Evolutionary conservation across 2,888 invertebrate genomes (phyloP), one percentile per base, ranked within the genome.

Genomic region (Metellina segmentata): DNA sequence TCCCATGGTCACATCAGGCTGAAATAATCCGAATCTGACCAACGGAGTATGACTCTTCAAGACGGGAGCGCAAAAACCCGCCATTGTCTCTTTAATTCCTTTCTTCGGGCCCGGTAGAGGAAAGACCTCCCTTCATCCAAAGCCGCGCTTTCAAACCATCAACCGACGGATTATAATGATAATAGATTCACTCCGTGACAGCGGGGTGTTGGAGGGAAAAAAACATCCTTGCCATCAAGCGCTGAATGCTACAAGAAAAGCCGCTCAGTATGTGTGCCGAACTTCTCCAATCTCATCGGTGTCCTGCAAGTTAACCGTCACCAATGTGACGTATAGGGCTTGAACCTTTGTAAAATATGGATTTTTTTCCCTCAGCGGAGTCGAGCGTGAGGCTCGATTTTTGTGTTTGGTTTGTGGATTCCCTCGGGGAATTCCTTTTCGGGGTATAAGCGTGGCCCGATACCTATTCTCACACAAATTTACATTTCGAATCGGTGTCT

Each of bases 391-490:
- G 70, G 74, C 49, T 79, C 75, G 51, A 61, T 72, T 74, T 88
- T 49, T 49, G 78, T 75, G 49, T 72, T 71, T 71, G 34, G 48
- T 82, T 82, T 72, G n/a, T 52, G 53, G 49, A 53, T 51, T 72
- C 48, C 16, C 34, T 34, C 52, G 61, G 81, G 53, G 78, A 83
- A 89, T 82, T 87, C 13, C 87, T 87, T 79, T 87, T 81, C 87
- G 81, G 13, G 75, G 16, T 82, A 82, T 83, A 83, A 90, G 89
- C 89, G 89, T 90, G 89, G 83, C 89, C n/a, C 19, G 89, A 90
- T 90, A 82, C 89, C 75, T 34, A 89, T 89, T 89, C 83, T 85
- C 83, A 90, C 89, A 83, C 89, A 90, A 85, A 89, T 89, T 89
- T 89, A 69, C 70, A 11, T 53, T 34, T 78, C 78, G 71, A 51